These are phyloP conservation scores for Hylaeus volcanicus DNA, from an alignment of 1,140 invertebrate species.

Conservation along the genomic window DNA sequence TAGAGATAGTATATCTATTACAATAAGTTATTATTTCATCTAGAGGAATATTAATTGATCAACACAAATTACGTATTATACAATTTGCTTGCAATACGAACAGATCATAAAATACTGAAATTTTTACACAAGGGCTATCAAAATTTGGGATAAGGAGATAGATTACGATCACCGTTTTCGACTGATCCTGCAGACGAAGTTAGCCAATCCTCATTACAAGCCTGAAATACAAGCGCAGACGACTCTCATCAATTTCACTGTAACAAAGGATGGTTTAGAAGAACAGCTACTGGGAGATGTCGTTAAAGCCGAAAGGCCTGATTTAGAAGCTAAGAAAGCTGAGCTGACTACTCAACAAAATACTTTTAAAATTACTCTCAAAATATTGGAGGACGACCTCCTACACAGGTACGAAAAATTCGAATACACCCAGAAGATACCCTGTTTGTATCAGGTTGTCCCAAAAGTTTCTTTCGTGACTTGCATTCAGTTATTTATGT, in stretches of 20 bases:
- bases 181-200: conserved; percentile 95
- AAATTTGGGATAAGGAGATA: conserved; percentile 95
- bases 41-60: too few species aligned
- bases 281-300: conserved; percentile 96
- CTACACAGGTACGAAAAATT: conserved; percentile 81
- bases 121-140: conserved; percentile 82
- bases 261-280: conserved; percentile 94
- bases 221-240: conserved; percentile 98
- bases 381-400: conserved; percentile 94
- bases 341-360: conserved; percentile 96
- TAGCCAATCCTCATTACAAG: conserved; percentile 97
- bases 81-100: too few species aligned
- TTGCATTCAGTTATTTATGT: too few species aligned
- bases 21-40: too few species aligned
- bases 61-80: background rate
- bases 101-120: background rate
- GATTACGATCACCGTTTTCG: conserved; percentile 92
- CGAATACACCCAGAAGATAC: too few species aligned
- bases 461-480: too few species aligned
- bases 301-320: conserved; percentile 95
- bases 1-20: too few species aligned
- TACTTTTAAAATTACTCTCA: conserved; percentile 95
- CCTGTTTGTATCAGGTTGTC: too few species aligned
- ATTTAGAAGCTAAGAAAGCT: conserved; percentile 88
- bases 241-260: conserved; percentile 97